Percentiles rank a stretch among this genome's conserved stretches.
Conservation (phyloP, 2,113 vertebrate species). For the Neodon shergylaensis region DNA sequence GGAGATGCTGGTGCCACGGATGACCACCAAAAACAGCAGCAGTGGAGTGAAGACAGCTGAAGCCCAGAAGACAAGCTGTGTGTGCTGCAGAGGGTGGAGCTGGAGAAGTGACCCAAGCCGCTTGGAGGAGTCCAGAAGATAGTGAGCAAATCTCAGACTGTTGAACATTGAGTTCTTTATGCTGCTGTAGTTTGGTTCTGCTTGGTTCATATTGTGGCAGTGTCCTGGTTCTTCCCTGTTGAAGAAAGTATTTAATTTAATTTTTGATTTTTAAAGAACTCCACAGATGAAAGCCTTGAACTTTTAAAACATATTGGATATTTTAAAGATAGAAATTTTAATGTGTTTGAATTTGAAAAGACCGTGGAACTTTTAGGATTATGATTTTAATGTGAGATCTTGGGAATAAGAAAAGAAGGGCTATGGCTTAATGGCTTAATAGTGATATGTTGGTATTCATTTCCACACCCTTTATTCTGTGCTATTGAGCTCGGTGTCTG, state of each 20-base stretch:
- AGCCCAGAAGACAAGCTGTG: not conserved
- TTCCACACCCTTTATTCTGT: not conserved
- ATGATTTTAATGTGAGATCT: not conserved
- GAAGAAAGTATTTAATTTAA: not conserved
- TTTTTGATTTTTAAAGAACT: not conserved
- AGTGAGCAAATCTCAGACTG: too few species aligned
- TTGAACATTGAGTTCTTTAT: not conserved
- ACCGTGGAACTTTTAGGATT: not conserved
- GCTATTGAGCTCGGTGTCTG: not conserved
- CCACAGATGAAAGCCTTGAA: not conserved
- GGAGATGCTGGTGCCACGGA: not conserved
- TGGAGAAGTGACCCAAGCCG: too few species aligned
- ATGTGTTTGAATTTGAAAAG: not conserved
- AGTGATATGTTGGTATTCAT: not conserved
- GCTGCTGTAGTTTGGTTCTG: not conserved
- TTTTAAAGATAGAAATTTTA: not conserved
- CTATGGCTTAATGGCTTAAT: not conserved
- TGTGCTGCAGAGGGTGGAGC: not conserved
- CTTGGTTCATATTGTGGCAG: not conserved
- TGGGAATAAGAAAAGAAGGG: not conserved
- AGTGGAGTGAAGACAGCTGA: not conserved
- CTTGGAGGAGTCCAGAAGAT: not conserved
- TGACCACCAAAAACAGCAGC: not conserved
- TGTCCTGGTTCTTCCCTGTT: not conserved
- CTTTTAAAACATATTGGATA: not conserved